These are phyloP conservation scores for Melanchra persicariae DNA, from an alignment of 2,888 invertebrate species.

Conservation along the genomic window DNA sequence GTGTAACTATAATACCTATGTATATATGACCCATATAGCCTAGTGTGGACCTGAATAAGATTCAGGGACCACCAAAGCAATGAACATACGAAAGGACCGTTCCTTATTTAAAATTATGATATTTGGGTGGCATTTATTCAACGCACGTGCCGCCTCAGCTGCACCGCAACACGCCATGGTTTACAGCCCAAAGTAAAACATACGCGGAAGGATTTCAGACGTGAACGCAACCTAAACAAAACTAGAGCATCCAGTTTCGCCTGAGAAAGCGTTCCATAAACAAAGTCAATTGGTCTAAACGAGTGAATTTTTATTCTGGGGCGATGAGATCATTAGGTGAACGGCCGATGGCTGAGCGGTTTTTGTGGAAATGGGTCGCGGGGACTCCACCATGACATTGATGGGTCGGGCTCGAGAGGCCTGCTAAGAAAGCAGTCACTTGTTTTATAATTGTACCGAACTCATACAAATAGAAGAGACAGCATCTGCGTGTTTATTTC, in stretches of 20 bases:
- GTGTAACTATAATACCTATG: too few relatives aligned
- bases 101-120: constrained; percentile 17
- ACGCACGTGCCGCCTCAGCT: constrained; percentile 27
- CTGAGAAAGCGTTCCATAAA: constrained; percentile 86
- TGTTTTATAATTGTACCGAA: constrained; percentile 50
- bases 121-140: constrained; percentile 43
- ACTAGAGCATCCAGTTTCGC: constrained; percentile 82
- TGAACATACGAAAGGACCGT: not conserved
- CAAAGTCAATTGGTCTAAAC: constrained; percentile 88
- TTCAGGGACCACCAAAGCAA: not conserved
- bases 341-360: constrained; percentile 79
- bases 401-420: constrained; percentile 68
- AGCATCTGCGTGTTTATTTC: constrained; percentile 41
- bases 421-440: constrained; percentile 56
- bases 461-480: constrained; percentile 25
- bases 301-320: constrained; percentile 87
- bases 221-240: constrained; percentile 74
- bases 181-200: constrained; percentile 41
- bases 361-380: constrained; percentile 82
- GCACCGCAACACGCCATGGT: constrained; percentile 11
- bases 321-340: constrained; percentile 89
- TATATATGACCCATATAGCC: not conserved
- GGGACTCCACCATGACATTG: constrained; percentile 85
- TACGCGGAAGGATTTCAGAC: constrained; percentile 74
- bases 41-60: not conserved